Evolutionary conservation across 2,888 invertebrate genomes (phyloP).

Genomic region (Leptogaster cylindrica): DNA sequence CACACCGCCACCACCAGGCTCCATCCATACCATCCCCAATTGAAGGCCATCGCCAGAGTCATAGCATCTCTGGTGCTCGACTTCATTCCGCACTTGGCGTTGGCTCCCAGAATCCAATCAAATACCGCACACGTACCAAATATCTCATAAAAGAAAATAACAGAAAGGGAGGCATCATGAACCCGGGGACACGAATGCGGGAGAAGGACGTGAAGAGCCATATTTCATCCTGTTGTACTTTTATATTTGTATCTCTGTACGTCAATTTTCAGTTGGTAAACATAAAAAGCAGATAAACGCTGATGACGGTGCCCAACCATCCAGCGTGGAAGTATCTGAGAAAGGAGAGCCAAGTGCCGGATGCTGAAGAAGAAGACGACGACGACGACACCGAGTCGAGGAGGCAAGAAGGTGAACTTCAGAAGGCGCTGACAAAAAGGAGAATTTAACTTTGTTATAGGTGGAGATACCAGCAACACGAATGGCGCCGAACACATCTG

Average conservation of each 20-base stretch:
- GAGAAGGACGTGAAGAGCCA: conserved; percentile 17
- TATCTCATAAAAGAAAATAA: conserved; percentile 39
- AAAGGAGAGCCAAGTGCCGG: conserved; percentile 27
- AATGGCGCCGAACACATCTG: conserved; percentile 10
- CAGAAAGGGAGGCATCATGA: neutral
- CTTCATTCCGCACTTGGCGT: conserved; percentile 32
- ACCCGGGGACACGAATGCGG: neutral
- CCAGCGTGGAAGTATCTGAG: conserved; percentile 4
- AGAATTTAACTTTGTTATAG: conserved; percentile 7
- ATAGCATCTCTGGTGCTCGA: conserved; percentile 19
- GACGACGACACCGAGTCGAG: conserved; percentile 13
- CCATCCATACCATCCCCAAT: neutral
- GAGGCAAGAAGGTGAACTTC: conserved; percentile 23
- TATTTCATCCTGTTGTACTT: conserved; percentile 35
- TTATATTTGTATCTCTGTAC: conserved; percentile 35
- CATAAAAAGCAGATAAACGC: conserved; percentile 42
- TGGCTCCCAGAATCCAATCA: conserved; percentile 41
- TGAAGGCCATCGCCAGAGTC: neutral
- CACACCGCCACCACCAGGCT: conserved; percentile 1
- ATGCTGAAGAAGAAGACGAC: too few species aligned
- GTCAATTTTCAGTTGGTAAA: conserved; percentile 42
- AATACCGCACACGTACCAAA: conserved; percentile 42
- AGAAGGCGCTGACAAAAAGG: conserved; percentile 21
- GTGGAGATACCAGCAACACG: neutral
- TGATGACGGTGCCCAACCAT: conserved; percentile 25